A percentile compares a stretch with the other conserved stretches of the same genome.
These are phyloP conservation scores for Drosophila baimaii DNA, from an alignment of 1,140 invertebrate species.

Conservation along the genomic window DNA sequence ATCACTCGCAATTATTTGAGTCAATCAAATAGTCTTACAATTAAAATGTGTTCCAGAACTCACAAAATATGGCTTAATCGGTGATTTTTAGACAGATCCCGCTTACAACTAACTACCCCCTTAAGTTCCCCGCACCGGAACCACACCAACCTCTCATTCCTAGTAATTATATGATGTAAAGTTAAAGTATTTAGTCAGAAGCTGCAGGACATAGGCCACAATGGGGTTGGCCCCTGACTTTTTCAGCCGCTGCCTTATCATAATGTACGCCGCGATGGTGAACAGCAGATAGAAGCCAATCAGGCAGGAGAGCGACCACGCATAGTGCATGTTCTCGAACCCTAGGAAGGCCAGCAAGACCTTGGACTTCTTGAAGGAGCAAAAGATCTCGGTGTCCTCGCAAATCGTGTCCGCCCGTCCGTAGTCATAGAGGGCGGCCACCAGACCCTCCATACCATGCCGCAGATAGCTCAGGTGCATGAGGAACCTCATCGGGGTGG, in stretches of 20 bases:
- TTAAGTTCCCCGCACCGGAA: neutral
- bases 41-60: conserved; percentile 17
- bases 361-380: conserved; percentile 88
- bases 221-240: conserved; percentile 52
- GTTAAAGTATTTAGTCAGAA: conserved; percentile 78
- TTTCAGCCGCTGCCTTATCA: conserved; percentile 75
- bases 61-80: conserved; percentile 15
- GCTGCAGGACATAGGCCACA: conserved; percentile 56
- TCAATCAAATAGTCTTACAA: conserved; percentile 22
- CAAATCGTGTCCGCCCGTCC: conserved; percentile 88
- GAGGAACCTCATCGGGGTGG: conserved; percentile 88
- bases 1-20: conserved; percentile 17
- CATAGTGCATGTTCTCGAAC: conserved; percentile 73
- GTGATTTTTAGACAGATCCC: conserved; percentile 12
- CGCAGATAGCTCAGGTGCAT: conserved; percentile 94
- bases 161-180: conserved; percentile 83
- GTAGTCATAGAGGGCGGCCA: conserved; percentile 91
- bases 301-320: conserved; percentile 69
- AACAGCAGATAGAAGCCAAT: conserved; percentile 75
- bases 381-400: conserved; percentile 88
- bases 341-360: conserved; percentile 80
- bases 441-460: conserved; percentile 90
- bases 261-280: conserved; percentile 68
- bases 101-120: neutral
- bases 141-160: neutral